Evolutionary conservation across 2,888 invertebrate species (phyloP).

Genomic region (Nephrotoma appendiculata): DNA sequence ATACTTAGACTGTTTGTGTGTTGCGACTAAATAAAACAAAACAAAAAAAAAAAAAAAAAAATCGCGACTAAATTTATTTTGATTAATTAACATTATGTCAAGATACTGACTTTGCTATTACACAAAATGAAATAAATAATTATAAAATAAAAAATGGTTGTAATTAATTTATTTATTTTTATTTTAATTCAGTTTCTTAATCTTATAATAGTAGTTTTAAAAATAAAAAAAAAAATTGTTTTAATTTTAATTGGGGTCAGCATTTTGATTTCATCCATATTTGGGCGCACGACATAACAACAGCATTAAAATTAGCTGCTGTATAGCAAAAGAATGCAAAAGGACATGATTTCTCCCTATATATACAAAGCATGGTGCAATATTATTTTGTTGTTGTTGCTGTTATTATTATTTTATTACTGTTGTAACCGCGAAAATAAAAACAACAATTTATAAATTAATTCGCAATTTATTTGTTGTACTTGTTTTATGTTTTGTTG

Average conservation of each 20-base stretch:
- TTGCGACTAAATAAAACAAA: neutral
- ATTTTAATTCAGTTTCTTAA: neutral
- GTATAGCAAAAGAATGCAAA: neutral
- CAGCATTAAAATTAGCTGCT: neutral
- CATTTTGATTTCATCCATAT: neutral
- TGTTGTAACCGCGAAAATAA: neutral
- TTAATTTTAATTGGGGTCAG: neutral
- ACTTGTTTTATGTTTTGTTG: neutral
- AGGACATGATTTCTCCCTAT: neutral
- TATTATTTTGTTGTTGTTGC: neutral
- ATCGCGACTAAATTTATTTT: neutral
- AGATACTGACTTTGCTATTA: neutral
- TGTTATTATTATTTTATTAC: neutral
- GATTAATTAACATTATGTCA: neutral
- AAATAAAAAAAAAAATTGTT: neutral
- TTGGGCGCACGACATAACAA: neutral
- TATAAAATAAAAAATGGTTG: neutral
- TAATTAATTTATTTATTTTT: neutral
- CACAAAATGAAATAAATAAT: neutral
- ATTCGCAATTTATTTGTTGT: neutral
- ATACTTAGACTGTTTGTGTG: neutral
- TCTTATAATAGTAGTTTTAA: neutral
- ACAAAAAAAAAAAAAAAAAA: neutral
- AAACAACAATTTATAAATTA: neutral
- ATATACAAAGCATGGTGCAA: neutral